A percentile compares a stretch with the other conserved stretches of the same genome.
phyloP scores from a whole-genome alignment of 64 coral and sea anemone genomes.

The Catalaphyllia jardinei region DNA sequence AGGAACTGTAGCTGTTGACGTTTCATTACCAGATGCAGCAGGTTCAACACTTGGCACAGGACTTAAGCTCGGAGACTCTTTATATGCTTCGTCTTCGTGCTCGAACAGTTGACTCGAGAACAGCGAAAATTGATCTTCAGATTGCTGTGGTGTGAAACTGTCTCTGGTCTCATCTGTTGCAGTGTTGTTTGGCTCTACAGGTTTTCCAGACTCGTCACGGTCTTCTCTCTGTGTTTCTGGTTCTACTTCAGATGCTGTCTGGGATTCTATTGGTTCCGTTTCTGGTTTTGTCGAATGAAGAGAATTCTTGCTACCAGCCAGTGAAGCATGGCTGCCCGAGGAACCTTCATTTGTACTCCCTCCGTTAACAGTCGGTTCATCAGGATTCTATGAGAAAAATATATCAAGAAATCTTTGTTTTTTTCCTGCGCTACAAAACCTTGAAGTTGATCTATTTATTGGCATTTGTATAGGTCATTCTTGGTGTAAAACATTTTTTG shows the following conservation, averaged over 20 bases:
- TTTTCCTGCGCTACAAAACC: neutral
- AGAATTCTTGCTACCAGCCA: neutral
- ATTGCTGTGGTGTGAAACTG: neutral
- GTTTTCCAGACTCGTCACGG: neutral
- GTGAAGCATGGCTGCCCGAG: neutral
- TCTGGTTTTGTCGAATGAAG: neutral
- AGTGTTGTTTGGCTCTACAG: no score
- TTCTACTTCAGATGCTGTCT: neutral
- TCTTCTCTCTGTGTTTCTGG: neutral
- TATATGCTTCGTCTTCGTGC: neutral
- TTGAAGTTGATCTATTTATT: neutral
- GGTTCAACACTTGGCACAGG: neutral
- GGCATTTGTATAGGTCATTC: no score
- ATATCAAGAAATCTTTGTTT: neutral
- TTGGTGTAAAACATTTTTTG: no score
- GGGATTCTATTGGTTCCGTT: neutral
- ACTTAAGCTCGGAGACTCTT: neutral
- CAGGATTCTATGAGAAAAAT: neutral
- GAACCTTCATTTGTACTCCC: neutral
- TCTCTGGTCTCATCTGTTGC: neutral
- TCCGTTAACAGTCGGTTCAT: neutral
- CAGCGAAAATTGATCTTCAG: neutral
- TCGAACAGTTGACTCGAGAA: slow-evolving; percentile 1
- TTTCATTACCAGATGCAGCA: neutral
- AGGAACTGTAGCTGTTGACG: neutral